phyloP scores from a whole-genome alignment of 2,888 invertebrate species.

The Dysmachus trigonus region DNA sequence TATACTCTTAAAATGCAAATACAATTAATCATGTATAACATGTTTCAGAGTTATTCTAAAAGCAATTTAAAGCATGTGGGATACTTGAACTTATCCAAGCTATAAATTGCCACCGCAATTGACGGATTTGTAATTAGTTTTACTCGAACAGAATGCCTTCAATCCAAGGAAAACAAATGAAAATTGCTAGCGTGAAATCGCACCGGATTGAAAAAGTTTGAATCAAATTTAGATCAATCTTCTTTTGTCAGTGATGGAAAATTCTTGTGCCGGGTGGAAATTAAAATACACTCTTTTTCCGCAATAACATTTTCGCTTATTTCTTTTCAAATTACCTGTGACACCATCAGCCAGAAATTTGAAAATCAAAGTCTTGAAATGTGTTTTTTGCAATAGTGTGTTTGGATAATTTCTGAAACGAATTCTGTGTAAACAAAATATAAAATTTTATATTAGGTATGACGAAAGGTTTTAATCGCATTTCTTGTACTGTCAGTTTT shows the following conservation, averaged over 20 bases:
- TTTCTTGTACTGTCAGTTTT: no score
- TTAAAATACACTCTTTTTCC: neutral
- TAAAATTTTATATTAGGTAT: no score
- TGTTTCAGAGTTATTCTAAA: neutral
- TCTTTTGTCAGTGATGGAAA: neutral
- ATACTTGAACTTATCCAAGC: neutral
- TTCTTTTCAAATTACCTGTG: neutral
- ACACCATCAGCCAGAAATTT: neutral
- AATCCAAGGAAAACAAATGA: neutral
- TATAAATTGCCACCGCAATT: neutral
- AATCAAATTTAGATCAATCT: constrained; percentile 25
- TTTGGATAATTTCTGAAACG: neutral
- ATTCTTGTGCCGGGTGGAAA: neutral
- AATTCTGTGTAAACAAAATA: no score
- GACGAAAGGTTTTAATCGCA: no score
- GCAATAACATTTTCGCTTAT: neutral
- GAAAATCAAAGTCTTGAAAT: neutral
- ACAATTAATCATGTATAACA: neutral
- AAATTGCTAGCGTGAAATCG: neutral
- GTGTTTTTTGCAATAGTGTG: neutral
- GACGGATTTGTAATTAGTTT: neutral
- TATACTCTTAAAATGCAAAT: constrained; percentile 7
- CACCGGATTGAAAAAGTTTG: neutral
- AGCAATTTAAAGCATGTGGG: neutral
- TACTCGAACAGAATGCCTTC: neutral